Conservation (phyloP, 2,797 vertebrate genomes). For the Cyclopterus lumpus region DNA sequence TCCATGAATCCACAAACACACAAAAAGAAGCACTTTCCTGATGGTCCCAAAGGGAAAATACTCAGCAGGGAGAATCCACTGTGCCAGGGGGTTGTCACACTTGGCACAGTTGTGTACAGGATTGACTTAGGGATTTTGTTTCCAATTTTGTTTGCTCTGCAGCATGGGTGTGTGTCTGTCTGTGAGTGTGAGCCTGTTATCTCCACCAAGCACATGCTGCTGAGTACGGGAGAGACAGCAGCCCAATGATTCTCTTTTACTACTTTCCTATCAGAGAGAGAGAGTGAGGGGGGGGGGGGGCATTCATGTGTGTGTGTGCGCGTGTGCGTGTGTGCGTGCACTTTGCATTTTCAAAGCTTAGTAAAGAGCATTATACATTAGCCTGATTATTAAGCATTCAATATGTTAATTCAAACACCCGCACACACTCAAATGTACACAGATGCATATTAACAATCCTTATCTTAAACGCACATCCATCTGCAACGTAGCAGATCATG, state of each 20-base stretch:
- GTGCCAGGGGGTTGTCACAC: constrained; percentile 66
- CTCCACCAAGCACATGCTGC: constrained; percentile 81
- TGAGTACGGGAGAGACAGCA: constrained; percentile 66
- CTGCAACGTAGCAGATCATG: constrained; percentile 6
- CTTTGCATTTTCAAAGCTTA: constrained; percentile 56
- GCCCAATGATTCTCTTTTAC: constrained; percentile 65
- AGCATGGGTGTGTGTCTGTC: constrained; percentile 62
- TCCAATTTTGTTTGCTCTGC: constrained; percentile 75
- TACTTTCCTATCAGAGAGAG: constrained; percentile 47
- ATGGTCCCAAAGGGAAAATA: constrained; percentile 48
- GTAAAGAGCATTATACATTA: constrained; percentile 48
- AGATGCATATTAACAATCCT: constrained; percentile 36
- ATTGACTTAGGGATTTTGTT: constrained; percentile 74
- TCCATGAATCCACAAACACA: constrained; percentile 29
- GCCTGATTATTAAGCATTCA: constrained; percentile 55
- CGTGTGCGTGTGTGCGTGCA: not conserved
- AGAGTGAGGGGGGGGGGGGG: constrained; percentile 21
- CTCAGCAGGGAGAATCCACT: constrained; percentile 56
- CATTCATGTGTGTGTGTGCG: constrained; percentile 22
- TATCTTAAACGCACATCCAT: constrained; percentile 11
- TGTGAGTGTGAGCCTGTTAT: constrained; percentile 78
- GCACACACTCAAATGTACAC: constrained; percentile 11
- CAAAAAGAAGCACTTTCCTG: constrained; percentile 35
- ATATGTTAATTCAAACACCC: constrained; percentile 38
- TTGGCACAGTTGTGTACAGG: constrained; percentile 63